A percentile compares a stretch with the other conserved stretches of the same genome.
These are phyloP conservation scores for Latheticus oryzae DNA, from an alignment of 2,888 invertebrate species.

Conservation along the genomic window DNA sequence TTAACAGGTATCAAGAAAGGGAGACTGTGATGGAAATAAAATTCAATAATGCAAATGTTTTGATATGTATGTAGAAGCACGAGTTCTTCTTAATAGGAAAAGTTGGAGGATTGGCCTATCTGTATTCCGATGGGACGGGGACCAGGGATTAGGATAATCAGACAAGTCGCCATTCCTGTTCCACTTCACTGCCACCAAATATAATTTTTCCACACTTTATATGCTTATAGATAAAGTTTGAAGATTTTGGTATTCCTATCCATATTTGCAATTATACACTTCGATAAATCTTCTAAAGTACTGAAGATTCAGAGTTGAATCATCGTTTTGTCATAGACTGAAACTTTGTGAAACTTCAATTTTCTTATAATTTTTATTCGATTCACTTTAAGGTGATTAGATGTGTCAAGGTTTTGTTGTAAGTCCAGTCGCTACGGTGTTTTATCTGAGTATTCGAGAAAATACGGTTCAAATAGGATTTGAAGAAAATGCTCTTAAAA, in stretches of 20 bases:
- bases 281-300: slow-evolving; percentile 32
- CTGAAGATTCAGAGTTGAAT: slow-evolving; percentile 10
- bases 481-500: slow-evolving; percentile 46
- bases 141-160: slow-evolving; percentile 61
- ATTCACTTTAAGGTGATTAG: slow-evolving; percentile 28
- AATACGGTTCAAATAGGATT: slow-evolving; percentile 50
- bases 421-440: slow-evolving; percentile 14
- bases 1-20: slow-evolving; percentile 22
- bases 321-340: slow-evolving; percentile 3
- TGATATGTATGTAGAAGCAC: slow-evolving; percentile 62
- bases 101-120: slow-evolving; percentile 60
- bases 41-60: slow-evolving; percentile 63
- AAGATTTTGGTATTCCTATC: slow-evolving; percentile 39
- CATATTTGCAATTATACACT: slow-evolving; percentile 38
- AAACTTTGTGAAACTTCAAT: slow-evolving; percentile 24
- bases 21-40: slow-evolving; percentile 46
- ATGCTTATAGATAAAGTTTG: slow-evolving; percentile 58
- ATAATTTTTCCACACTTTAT: slow-evolving; percentile 61
- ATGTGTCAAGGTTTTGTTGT: slow-evolving; percentile 31
- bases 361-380: slow-evolving; percentile 28
- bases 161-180: slow-evolving; percentile 58
- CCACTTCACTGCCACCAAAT: slow-evolving; percentile 57
- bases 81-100: slow-evolving; percentile 62
- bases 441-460: slow-evolving; percentile 35
- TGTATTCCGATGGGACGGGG: slow-evolving; percentile 59